A percentile compares a stretch with the other conserved stretches of the same genome.
Conservation (phyloP, 1,140 invertebrate species). For the Batillaria attramentaria region DNA sequence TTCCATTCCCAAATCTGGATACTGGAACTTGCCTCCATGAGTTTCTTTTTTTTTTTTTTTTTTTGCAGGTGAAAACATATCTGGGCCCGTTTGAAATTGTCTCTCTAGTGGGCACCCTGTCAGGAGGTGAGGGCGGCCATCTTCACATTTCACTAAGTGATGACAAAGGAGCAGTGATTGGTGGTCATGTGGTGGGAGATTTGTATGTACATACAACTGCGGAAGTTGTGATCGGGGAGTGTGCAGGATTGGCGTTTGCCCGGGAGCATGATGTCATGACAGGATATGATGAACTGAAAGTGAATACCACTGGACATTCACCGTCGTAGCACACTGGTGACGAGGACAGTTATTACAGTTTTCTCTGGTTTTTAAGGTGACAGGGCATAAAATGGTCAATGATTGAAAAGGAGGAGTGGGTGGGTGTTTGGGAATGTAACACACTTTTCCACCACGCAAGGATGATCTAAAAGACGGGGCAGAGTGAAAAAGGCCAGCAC, state of each 20-base stretch:
- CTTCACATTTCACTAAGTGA: conserved; percentile 71
- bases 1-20: neutral
- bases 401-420: no score
- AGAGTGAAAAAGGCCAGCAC: no score
- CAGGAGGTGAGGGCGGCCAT: conserved; percentile 67
- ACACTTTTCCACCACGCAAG: no score
- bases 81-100: conserved; percentile 71
- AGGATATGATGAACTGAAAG: conserved; percentile 69
- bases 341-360: no score
- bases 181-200: conserved; percentile 72
- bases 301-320: no score
- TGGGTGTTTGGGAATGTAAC: no score
- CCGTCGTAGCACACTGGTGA: no score
- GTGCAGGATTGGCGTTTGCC: conserved; percentile 56
- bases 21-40: neutral
- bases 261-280: conserved; percentile 63
- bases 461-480: no score
- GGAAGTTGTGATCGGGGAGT: conserved; percentile 71
- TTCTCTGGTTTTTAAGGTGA: no score
- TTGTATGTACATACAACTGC: conserved; percentile 73
- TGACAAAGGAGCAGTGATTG: conserved; percentile 67
- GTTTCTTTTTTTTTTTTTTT: conserved; percentile 6
- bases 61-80: conserved; percentile 58
- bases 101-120: conserved; percentile 72
- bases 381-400: no score